Percentiles rank a stretch among this genome's conserved stretches.
phyloP scores from a whole-genome alignment of 1,140 invertebrate species.

The Heliothis virescens region DNA sequence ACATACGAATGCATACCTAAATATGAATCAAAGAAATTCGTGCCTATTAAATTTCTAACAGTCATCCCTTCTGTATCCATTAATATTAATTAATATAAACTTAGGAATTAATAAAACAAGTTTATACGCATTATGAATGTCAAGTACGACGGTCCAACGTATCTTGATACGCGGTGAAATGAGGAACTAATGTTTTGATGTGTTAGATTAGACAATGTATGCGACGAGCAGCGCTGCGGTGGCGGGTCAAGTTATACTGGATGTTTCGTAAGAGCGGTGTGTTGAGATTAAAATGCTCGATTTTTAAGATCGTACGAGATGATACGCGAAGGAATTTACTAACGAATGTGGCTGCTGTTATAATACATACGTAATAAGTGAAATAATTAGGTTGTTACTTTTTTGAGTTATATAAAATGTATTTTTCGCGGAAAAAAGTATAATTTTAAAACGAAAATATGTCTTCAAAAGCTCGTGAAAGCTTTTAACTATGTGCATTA shows the following conservation, averaged over 20 bases:
- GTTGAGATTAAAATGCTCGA: conserved; percentile 40
- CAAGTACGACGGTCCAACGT: neutral
- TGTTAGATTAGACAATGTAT: neutral
- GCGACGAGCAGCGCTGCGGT: neutral
- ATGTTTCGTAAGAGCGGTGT: conserved; percentile 13
- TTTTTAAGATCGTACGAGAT: conserved; percentile 41
- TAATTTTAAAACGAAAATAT: neutral
- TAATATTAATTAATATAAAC: conserved; percentile 44
- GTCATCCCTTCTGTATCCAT: conserved; percentile 36
- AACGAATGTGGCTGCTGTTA: conserved; percentile 40
- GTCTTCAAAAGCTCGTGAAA: neutral
- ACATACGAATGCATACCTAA: conserved; percentile 22
- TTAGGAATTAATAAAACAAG: conserved; percentile 41
- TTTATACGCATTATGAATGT: conserved; percentile 29
- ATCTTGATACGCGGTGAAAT: conserved; percentile 1
- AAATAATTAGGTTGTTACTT: conserved; percentile 35
- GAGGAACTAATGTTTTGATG: neutral
- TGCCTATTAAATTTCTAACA: conserved; percentile 39
- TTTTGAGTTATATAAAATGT: conserved; percentile 1
- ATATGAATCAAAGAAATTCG: conserved; percentile 36
- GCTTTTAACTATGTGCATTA: neutral
- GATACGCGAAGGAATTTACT: conserved; percentile 38
- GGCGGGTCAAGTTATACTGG: neutral
- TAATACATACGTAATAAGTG: conserved; percentile 40
- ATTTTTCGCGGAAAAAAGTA: neutral